Evolutionary conservation across 2,797 vertebrate genomes (phyloP), one percentile per base, ranked within the genome.

Genomic region (Thunnus albacares): DNA sequence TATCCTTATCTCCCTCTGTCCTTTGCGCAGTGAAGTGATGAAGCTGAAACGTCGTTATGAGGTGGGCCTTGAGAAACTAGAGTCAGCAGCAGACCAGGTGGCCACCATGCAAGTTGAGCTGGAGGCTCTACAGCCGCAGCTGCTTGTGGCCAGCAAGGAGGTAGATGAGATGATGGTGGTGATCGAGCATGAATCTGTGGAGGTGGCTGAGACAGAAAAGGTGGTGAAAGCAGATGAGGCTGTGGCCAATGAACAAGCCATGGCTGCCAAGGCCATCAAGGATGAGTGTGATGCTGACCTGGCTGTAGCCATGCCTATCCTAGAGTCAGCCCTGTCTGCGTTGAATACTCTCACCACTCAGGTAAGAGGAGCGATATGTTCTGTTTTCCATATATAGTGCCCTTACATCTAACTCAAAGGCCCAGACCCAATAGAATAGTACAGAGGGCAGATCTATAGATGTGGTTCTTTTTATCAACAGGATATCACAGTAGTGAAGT

Each of bases 401-500:
- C 2, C 18, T 59, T 51, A 26, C 0, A 49, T 41, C 15, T 71
- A 30, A 9, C 3, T 78, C 17, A 61, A 65, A 75, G 3, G 5
- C 14, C 20, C 52, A 1, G 14, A 45, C 5, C 33, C 7, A 53
- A 33, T 30, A 33, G 6, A 33, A 33, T 33, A 43, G 4, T 43
- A 43, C 9, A 43, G 20, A 33, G 2, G 8, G 6, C 10, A 35
- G 2, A 22, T 28, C 3, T 52, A 61, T n/a, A 30, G 1, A 62
- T 56, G 20, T 79, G n/a, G 0, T 71, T 70, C 3, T 69, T 57
- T 74, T 57, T 26, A 9, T 70, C 17, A 84, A 52, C 84, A 98
- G 97, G 97, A 99, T 87, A 97, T 98, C 81, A 97, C 97, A 5
- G 93, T 98, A 86, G 95, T 99, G 30, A 99, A 98, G 85, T 96